These are phyloP conservation scores for Ceyx melanurus DNA, from an alignment of 2,113 vertebrate genomes.

Conservation along the genomic window DNA sequence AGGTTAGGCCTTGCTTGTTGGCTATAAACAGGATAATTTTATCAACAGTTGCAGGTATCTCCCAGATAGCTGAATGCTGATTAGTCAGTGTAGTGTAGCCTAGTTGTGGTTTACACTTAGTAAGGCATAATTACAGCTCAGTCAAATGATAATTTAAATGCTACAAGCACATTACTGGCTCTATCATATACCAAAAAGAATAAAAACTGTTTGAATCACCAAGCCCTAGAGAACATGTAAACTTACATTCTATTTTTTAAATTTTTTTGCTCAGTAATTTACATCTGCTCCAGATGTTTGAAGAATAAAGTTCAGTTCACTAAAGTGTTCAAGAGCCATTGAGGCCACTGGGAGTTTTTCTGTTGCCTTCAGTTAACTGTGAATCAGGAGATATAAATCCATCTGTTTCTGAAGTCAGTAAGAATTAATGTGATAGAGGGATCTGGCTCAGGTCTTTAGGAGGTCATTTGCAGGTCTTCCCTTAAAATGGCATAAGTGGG, in stretches of 20 bases:
- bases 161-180: background rate
- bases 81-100: slow-evolving; percentile 18
- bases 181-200: background rate
- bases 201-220: background rate
- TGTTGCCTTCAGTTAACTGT: background rate
- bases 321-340: background rate
- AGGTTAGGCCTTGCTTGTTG: background rate
- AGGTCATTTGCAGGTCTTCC: background rate
- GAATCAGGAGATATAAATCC: background rate
- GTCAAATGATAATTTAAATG: slow-evolving; percentile 16
- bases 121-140: slow-evolving; percentile 37
- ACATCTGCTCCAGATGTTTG: background rate
- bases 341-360: background rate
- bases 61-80: slow-evolving; percentile 31
- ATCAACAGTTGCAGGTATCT: background rate
- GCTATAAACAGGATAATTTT: slow-evolving; percentile 10
- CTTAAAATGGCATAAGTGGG: background rate
- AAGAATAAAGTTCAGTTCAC: background rate
- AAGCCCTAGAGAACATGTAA: background rate
- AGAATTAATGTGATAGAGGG: background rate
- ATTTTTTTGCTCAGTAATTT: background rate
- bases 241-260: background rate
- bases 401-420: background rate
- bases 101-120: slow-evolving; percentile 3
- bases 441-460: background rate